Evolutionary conservation across 2,888 invertebrate genomes (phyloP), one percentile per base, ranked within the genome.

Genomic region (Thymelicus acteon): DNA sequence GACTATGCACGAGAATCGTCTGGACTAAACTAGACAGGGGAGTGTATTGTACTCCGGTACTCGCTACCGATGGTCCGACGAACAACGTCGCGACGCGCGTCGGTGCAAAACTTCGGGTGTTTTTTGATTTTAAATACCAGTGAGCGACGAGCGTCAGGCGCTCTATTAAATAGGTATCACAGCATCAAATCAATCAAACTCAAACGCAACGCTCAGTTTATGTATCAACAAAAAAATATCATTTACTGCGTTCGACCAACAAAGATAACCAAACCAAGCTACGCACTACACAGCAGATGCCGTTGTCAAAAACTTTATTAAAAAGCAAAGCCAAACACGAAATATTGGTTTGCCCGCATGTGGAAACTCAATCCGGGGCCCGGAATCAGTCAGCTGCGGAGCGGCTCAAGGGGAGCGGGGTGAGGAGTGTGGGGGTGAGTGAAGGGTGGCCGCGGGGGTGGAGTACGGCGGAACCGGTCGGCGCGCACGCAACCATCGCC

Each of bases 361-460:
- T 63, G 52, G 63, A 63, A 52, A 63, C 19, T 52, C 52, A 63
- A 63, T 63, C 63, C 52, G 52, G 49, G 63, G 15, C 63, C 52
- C 63, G 52, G 52, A 63, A 63, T 63, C 63, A 52, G 31, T 57
- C 57, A 37, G 57, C 57, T 57, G 57, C 57, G 13, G 8, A 57
- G 57, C 31, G 57, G 13, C 8, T 4, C 31, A 12, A 3, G 54
- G 24, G n/a, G 60, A 8, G 13, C 19, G 10, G 54, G 5, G 54
- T 31, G 31, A 31, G 31, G 40, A 24, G 63, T 39, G 63, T 5
- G 64, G 63, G 64, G 49, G 19, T 37, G 52, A 37, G 19, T 37
- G 37, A 37, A 44, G 7, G 57, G n/a, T 44, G 57, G n/a, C 57
- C 8, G 66, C 31, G 37, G 60, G 39, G 58, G 58, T 31, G 63